A percentile compares a stretch with the other conserved stretches of the same genome.
These are phyloP conservation scores for Stegastes partitus DNA, from an alignment of 2,113 vertebrate genomes.

Conservation along the genomic window DNA sequence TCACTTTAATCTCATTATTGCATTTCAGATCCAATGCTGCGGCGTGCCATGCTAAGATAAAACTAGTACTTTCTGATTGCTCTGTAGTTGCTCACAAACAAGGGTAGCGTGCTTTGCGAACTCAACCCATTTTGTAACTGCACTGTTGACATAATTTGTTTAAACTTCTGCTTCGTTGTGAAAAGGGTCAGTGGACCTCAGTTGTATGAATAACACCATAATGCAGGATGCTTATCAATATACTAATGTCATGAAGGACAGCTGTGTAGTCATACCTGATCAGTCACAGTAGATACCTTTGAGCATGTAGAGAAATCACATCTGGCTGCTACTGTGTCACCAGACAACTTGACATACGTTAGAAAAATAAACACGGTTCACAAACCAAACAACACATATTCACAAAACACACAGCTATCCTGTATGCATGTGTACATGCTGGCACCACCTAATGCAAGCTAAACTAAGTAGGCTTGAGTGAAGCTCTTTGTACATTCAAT, in stretches of 20 bases:
- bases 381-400: neutral
- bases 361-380: neutral
- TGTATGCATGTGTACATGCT: neutral
- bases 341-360: no score
- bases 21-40: neutral
- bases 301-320: neutral
- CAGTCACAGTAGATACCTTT: neutral
- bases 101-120: neutral
- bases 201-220: neutral
- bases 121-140: neutral
- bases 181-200: neutral
- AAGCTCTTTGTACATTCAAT: slow-evolving; percentile 1
- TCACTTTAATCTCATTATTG: neutral
- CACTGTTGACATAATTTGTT: neutral
- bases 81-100: neutral
- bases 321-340: no score
- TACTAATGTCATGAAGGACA: neutral
- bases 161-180: neutral
- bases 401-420: neutral
- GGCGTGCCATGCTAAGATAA: neutral
- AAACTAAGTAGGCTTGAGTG: neutral
- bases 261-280: neutral
- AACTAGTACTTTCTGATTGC: no score
- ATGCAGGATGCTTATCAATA: slow-evolving; percentile 1
- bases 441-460: neutral